Conservation (phyloP, 1,140 invertebrate species). For the Brachionus sp. region DNA sequence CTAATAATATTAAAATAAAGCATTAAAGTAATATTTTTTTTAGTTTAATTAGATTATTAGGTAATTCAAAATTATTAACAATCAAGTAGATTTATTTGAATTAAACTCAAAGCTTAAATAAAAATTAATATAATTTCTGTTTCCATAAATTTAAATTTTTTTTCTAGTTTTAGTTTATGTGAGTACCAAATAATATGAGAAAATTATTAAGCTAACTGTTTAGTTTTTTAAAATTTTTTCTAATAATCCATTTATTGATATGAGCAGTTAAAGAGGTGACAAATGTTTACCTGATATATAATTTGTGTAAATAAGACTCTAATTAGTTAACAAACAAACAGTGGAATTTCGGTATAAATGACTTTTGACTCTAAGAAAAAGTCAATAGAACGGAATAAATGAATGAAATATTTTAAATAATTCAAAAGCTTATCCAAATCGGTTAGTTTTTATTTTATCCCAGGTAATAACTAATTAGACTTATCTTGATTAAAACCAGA, state of each 20-base stretch:
- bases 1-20: too few species aligned
- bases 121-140: too few species aligned
- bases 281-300: background rate
- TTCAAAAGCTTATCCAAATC: constrained; percentile 10
- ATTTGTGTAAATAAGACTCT: background rate
- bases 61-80: too few species aligned
- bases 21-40: too few species aligned
- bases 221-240: too few species aligned
- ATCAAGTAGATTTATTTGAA: too few species aligned
- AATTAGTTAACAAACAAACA: background rate
- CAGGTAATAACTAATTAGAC: constrained; percentile 25
- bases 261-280: background rate
- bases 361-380: background rate
- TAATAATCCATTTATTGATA: background rate
- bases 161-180: too few species aligned
- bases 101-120: too few species aligned
- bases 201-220: too few species aligned
- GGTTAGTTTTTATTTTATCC: constrained; percentile 6
- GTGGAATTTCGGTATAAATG: background rate
- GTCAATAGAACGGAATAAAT: constrained; percentile 33
- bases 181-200: too few species aligned
- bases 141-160: too few species aligned
- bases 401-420: constrained; percentile 31
- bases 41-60: too few species aligned
- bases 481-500: constrained; percentile 40